A percentile compares a stretch with the other conserved stretches of the same genome.
These are phyloP conservation scores for Amblyopsis hoosieri DNA, from an alignment of 2,797 vertebrate genomes.

Conservation along the genomic window DNA sequence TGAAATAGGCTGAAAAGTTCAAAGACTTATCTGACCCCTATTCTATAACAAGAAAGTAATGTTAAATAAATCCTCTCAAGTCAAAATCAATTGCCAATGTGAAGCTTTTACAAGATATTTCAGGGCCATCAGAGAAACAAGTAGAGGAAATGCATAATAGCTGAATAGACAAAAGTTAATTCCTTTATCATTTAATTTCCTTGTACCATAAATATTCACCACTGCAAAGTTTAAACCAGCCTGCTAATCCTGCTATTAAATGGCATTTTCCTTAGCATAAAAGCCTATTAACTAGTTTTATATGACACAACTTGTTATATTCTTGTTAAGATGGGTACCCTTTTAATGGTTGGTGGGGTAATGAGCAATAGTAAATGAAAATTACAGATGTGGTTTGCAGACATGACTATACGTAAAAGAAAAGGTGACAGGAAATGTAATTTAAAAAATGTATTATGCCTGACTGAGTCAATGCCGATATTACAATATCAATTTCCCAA, in stretches of 20 bases:
- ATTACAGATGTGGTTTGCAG: slow-evolving; percentile 33
- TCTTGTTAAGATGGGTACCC: slow-evolving; percentile 34
- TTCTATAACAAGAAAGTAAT: slow-evolving; percentile 1
- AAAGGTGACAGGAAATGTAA: slow-evolving; percentile 53
- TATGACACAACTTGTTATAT: slow-evolving; percentile 44
- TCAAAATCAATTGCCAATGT: background rate
- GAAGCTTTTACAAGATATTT: background rate
- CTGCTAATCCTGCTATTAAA: slow-evolving; percentile 57
- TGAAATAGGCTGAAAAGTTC: background rate
- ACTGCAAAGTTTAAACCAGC: slow-evolving; percentile 32
- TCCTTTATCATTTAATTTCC: background rate
- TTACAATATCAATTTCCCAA: slow-evolving; percentile 61
- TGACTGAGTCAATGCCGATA: slow-evolving; percentile 36
- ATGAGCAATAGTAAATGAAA: slow-evolving; percentile 53
- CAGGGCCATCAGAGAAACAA: slow-evolving; percentile 1
- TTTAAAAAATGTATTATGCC: slow-evolving; percentile 55
- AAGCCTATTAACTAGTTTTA: slow-evolving; percentile 54
- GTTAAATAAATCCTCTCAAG: background rate
- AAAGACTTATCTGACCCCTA: background rate
- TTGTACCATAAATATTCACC: slow-evolving; percentile 23
- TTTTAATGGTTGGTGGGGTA: slow-evolving; percentile 35
- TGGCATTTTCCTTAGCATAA: slow-evolving; percentile 36
- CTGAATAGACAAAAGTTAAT: background rate
- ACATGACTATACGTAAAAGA: slow-evolving; percentile 36
- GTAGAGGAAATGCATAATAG: background rate